Base-by-base conservation (phyloP, 2,113 vertebrate genomes). In the Rhinolophus sinicus region DNA sequence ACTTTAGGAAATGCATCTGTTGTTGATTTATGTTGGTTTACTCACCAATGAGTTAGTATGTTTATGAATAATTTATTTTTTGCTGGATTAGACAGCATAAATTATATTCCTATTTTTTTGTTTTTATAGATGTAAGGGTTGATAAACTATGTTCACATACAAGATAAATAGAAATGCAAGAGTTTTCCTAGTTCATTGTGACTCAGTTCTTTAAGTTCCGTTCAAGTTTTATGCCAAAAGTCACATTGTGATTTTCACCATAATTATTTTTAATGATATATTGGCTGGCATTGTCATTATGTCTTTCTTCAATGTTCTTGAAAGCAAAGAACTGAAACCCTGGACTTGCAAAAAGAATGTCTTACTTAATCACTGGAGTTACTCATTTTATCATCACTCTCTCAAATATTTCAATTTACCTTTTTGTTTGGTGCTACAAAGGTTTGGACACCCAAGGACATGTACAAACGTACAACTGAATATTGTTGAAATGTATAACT, bases 181-280 rank as follows among this genome's bases (percentile, higher is more conserved):
- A 69, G 12, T 64, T 75, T 84, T 88, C 54, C 50, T 60, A 35
- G 15, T 18, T 11, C 22, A 35, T 3, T 64, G 19, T 64, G 77
- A 28, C 24, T 77, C 50, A 77, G 21, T 76, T 94, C 52, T 95
- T 95, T 86, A 91, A 69, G 54, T 38, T 44, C 38, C 35, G 72
- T 62, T 14, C 44, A 77, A 64, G 33, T 77, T 82, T 95, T 77
- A 56, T 40, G 15, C 19, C 67, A 95, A 72, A 91, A 93, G 18
- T 15, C 30, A 75, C 33, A 14, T 24, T 64, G 15, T 50, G 7
- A 65, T 28, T 91, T 93, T 88, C 62, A 76, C 35, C 21, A 69
- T 72, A 80, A 78, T 44, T 93, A 56, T 56, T 90, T 86, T 82
- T 95, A 60, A 56, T 64, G 18, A 10, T 40, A 6, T 83, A 40